Evolutionary conservation across 2,113 vertebrate genomes (phyloP), one percentile per base, ranked within the genome.

Genomic region (Euleptes europaea): DNA sequence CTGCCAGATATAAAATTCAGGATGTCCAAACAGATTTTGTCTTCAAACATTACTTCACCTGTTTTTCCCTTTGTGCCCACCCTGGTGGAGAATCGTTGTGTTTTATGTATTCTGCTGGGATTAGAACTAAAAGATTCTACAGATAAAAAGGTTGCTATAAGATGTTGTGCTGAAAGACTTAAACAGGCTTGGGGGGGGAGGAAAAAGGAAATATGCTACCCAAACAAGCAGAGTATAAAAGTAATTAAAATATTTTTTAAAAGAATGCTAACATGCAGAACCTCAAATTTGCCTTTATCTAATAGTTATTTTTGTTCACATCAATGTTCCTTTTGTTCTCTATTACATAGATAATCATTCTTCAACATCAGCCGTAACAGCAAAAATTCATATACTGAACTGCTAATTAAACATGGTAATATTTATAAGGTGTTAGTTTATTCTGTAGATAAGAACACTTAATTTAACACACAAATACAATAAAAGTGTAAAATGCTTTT

Each of bases 261-360:
- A n/a, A 81, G 70, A 92, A 92, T 83, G 88, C 90, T 92, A 94
- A 84, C 35, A 90, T 57, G 47, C 82, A 84, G 82, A 92, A 90
- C 75, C 91, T 86, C 85, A 94, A 90, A 78, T 93, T 93, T 92
- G 90, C 71, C 79, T 95, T 94, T 91, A 92, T 90, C 88, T 91
- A 86, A 60, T 35, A 82, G 82, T 57, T 90, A 91, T 91, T 89
- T 95, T 94, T 92, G 85, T 92, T 94, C 89, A 88, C 33, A 91
- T 95, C 88, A 89, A 14, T 92, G 86, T 96, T 95, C 84, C 87
- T 91, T 96, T 95, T 95, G 90, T 94, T 90, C 80, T 86, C 26
- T 86, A 69, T 89, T 92, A 91, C 86, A 92, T 33, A 88, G 89
- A 94, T 95, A 96, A 93, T 94, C 92, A 92, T 84, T 91, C 80